Evolutionary conservation across 2,113 vertebrate genomes (phyloP).

Genomic region (Proterorhinus semilunaris): DNA sequence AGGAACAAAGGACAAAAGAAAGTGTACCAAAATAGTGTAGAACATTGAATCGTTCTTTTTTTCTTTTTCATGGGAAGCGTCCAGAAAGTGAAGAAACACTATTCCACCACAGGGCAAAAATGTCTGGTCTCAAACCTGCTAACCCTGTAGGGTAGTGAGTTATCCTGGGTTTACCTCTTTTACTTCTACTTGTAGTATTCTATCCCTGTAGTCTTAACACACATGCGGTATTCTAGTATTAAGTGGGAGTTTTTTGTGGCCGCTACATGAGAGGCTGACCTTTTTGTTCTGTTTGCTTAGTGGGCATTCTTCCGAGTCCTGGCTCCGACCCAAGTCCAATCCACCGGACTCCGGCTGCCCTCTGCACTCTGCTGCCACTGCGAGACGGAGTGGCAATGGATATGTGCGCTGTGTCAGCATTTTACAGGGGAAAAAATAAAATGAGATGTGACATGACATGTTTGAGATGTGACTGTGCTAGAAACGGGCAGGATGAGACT

Average conservation of each 20-base stretch:
- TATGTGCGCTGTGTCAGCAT: conserved; percentile 5
- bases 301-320: conserved; percentile 67
- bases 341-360: conserved; percentile 27
- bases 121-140: too few relatives aligned
- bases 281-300: conserved; percentile 73
- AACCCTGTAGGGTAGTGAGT: too few relatives aligned
- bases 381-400: conserved; percentile 22
- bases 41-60: too few relatives aligned
- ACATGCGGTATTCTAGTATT: neutral
- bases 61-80: too few relatives aligned
- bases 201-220: neutral
- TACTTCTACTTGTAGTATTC: neutral
- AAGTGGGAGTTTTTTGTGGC: conserved; percentile 22
- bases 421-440: conserved; percentile 1
- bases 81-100: too few relatives aligned
- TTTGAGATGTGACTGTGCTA: neutral
- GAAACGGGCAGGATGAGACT: too few relatives aligned
- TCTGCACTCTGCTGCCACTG: conserved; percentile 35
- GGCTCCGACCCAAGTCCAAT: conserved; percentile 56
- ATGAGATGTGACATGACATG: neutral
- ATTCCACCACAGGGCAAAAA: too few relatives aligned
- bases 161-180: too few relatives aligned
- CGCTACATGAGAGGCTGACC: conserved; percentile 53
- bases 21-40: too few relatives aligned
- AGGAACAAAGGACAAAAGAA: neutral